These are phyloP conservation scores for Drosophila mulleri DNA, from an alignment of 2,888 invertebrate genomes.

Conservation along the genomic window DNA sequence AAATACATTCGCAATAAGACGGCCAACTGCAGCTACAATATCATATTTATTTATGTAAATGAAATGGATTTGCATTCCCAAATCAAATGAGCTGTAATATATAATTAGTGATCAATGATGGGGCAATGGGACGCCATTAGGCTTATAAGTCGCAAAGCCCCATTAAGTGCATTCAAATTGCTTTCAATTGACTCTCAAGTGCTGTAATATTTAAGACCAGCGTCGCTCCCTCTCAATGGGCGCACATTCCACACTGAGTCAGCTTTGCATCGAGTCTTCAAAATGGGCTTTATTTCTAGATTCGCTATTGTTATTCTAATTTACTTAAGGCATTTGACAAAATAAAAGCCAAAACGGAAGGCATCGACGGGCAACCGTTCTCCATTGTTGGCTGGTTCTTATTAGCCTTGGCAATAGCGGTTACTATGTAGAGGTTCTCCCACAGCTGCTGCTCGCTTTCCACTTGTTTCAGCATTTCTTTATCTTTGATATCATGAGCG, in stretches of 20 bases:
- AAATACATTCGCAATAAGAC: constrained; percentile 46
- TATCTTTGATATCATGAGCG: constrained; percentile 33
- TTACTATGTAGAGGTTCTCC: neutral
- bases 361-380: neutral
- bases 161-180: constrained; percentile 41
- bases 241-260: neutral
- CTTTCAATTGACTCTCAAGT: constrained; percentile 35
- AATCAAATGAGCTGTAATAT: constrained; percentile 21
- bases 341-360: neutral
- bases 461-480: constrained; percentile 20
- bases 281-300: neutral
- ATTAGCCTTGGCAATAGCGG: constrained; percentile 12
- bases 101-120: constrained; percentile 41
- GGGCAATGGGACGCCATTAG: constrained; percentile 34
- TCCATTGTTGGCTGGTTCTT: neutral
- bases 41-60: constrained; percentile 54
- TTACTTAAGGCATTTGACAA: neutral
- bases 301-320: constrained; percentile 1
- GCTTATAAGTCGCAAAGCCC: constrained; percentile 20
- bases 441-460: neutral
- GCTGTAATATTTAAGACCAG: constrained; percentile 17
- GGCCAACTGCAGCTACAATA: constrained; percentile 15
- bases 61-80: constrained; percentile 1
- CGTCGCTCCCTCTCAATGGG: constrained; percentile 1
- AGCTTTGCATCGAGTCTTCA: neutral